Evolutionary conservation across 2,888 invertebrate genomes (phyloP), one percentile per base, ranked within the genome.

Genomic region (Drosophila barbarae): DNA sequence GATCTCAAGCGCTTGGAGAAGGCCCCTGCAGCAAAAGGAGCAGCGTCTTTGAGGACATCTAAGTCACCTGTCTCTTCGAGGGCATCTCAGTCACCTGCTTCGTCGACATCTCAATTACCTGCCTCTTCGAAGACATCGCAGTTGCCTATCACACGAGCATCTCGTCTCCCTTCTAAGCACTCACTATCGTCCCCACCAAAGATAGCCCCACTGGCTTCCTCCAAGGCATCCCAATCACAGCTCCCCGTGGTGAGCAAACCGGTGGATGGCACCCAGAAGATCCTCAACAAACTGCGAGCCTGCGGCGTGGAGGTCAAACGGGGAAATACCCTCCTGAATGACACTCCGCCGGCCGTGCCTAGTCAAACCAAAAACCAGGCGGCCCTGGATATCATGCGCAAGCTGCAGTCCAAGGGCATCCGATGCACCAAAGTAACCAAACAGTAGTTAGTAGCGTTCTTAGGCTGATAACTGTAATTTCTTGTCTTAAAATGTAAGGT

Each of bases 321-420:
- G 2, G 59, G 68, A 9, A 71, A 60, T 9, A 70, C 71, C 2
- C 65, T 12, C 1, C 9, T 36, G 1, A 50, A 39, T 23, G 72
- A 65, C 8, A 64, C 56, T 8, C 18, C 52, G 6, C 10, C 36
- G n/a, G 12, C 0, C 0, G 67, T 65, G 9, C 13, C 55, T 8
- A 13, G 18, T n/a, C 8, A 36, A 3, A 32, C 49, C 7, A 55
- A 72, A 42, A 75, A 65, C n/a, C 60, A 64, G 49, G 53, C 72
- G 15, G 73, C 84, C 5, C 59, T 79, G 3, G 84, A 86, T 26
- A 73, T 87, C 13, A 69, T 87, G 64, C 77, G 82, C 2, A 88
- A 86, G 59, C 56, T 87, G 23, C 85, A 88, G 55, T 87, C 86
- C 0, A 87, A 87, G 50, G 87, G 87, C 8, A 86, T 87, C 50